phyloP scores from a whole-genome alignment of 2,113 vertebrate genomes.

The Hipposideros armiger region DNA sequence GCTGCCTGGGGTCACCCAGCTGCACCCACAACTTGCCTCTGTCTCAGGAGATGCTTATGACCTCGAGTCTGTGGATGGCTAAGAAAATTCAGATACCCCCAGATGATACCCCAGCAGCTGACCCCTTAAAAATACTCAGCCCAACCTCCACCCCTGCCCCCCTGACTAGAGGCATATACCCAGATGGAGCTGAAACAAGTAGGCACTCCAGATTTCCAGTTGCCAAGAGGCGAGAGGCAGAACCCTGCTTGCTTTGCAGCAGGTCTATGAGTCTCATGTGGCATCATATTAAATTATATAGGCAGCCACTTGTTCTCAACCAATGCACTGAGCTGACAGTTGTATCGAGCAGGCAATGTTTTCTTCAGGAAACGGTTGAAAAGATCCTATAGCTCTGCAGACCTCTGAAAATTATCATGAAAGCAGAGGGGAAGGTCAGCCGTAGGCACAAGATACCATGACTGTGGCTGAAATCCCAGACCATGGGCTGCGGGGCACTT shows the following conservation, averaged over 20 bases:
- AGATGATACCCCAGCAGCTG: neutral
- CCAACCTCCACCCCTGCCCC: neutral
- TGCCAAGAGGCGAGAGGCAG: slow-evolving; percentile 85
- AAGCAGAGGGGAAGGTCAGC: slow-evolving; percentile 59
- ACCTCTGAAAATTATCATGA: slow-evolving; percentile 60
- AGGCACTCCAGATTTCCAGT: slow-evolving; percentile 74
- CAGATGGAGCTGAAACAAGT: slow-evolving; percentile 67
- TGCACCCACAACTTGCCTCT: neutral
- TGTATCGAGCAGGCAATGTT: slow-evolving; percentile 83
- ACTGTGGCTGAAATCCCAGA: slow-evolving; percentile 81
- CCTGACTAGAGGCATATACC: slow-evolving; percentile 52
- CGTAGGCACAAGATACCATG: slow-evolving; percentile 86
- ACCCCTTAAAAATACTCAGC: neutral
- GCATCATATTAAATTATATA: slow-evolving; percentile 93
- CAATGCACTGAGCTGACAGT: slow-evolving; percentile 82
- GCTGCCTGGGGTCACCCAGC: neutral
- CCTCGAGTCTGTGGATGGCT: neutral
- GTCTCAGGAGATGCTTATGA: neutral
- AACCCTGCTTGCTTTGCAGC: slow-evolving; percentile 88
- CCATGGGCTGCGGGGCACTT: slow-evolving; percentile 91
- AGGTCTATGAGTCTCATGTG: slow-evolving; percentile 90
- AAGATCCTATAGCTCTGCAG: slow-evolving; percentile 77
- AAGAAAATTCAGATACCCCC: neutral
- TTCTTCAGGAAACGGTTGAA: slow-evolving; percentile 77
- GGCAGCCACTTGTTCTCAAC: slow-evolving; percentile 88